Base-by-base conservation (phyloP, 1,140 invertebrate species). In the Vollenhovia emeryi region DNA sequence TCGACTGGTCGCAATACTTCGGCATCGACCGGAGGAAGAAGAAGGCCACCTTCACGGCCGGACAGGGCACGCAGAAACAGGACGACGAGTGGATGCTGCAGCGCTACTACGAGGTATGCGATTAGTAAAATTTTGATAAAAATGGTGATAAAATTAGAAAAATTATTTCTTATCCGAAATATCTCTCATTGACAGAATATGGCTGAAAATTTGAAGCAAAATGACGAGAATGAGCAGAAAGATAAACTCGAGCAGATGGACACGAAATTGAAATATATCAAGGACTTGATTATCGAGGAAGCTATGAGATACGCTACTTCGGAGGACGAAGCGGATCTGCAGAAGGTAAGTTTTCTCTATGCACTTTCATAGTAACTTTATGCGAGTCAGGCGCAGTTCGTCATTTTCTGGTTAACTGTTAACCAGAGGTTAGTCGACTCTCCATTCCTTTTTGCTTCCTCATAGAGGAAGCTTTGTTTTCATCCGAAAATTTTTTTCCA, bases 1-100 rank as follows among this genome's bases (percentile, higher is more conserved):
- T 98, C 50, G 96, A 98, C 87, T 98, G 97, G 98, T 97, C 97
- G 0, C 96, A 97, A 69, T 98, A 98, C 88, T 98, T 98, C 91
- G 98, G 98, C 0, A 96, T 98, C 64, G 97, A 98, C 92, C 96
- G 97, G 74, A 96, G 97, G 84, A 96, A 96, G 93, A 97, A 96
- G 90, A 97, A 97, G 88, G 95, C 96, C 9, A 79, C 85, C 1
- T 89, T 94, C 18, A 60, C 90, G 6, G 91, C 91, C 0, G 90
- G 89, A 24, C 94, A 92, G 3, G 93, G 84, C 2, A 92, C 91
- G 0, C 93, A 94, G 66, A 94, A 95, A 66, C 93, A 95, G 85
- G 94, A 96, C 55, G 95, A 96, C 64, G 95, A 96, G 75, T 96
- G 96, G 95, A 92, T 96, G 50, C 64, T 96, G 15, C 93, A 96